Evolutionary conservation across 2,797 vertebrate genomes (phyloP).

Genomic region (Pogoniulus pusillus): DNA sequence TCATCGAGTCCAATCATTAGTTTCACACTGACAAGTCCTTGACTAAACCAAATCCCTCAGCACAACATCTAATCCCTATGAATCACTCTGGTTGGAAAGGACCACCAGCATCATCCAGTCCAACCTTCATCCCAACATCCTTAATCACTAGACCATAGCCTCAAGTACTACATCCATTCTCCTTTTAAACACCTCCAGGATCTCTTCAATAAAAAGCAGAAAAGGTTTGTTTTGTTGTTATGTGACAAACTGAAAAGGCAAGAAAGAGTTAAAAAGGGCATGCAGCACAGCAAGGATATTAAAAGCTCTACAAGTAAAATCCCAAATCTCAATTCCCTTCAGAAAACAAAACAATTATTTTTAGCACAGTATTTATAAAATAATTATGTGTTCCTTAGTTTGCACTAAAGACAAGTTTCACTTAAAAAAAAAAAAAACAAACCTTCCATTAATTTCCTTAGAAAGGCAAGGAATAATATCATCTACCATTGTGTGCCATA

Average conservation of each 20-base stretch:
- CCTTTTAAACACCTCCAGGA: too few species aligned
- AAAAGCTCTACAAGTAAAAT: conserved; percentile 43
- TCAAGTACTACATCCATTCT: too few species aligned
- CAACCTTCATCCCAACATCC: too few species aligned
- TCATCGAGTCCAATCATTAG: too few species aligned
- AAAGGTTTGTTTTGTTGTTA: background rate
- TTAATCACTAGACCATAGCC: too few species aligned
- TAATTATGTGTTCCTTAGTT: background rate
- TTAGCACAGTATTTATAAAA: conserved; percentile 48
- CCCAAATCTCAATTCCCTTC: conserved; percentile 42
- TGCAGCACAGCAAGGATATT: background rate
- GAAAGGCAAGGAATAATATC: conserved; percentile 4
- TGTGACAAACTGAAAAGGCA: background rate
- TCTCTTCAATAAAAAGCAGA: background rate
- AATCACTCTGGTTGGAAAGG: too few species aligned
- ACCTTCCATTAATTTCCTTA: background rate
- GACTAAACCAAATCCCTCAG: too few species aligned
- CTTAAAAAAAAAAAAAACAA: background rate
- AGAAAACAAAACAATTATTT: conserved; percentile 56
- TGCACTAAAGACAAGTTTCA: background rate
- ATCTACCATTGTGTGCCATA: background rate
- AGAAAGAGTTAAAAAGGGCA: conserved; percentile 13
- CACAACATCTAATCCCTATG: too few species aligned
- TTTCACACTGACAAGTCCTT: too few species aligned
- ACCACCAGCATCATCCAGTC: too few species aligned